Conservation (phyloP, 2,888 invertebrate species). For the Drosophila pseudotalamancana region DNA sequence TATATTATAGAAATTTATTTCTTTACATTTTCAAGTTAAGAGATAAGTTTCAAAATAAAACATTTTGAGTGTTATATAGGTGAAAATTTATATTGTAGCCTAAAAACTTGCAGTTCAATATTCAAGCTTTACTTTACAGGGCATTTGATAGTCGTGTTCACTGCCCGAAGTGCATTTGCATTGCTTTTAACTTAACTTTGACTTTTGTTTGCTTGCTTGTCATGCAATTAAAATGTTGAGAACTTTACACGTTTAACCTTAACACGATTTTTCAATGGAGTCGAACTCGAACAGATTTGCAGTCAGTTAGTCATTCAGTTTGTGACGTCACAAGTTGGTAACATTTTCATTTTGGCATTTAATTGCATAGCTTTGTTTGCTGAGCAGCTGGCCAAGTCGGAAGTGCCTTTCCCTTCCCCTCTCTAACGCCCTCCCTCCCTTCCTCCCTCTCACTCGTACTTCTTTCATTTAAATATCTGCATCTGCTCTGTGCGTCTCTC, state of each 20-base stretch:
- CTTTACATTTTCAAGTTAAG: no score
- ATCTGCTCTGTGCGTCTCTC: neutral
- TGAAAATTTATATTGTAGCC: no score
- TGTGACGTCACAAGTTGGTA: conserved; percentile 45
- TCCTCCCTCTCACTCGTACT: neutral
- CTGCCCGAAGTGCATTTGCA: conserved; percentile 12
- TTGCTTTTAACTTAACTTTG: conserved; percentile 11
- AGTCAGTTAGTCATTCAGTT: conserved; percentile 9
- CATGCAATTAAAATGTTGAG: conserved; percentile 51
- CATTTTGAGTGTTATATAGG: no score
- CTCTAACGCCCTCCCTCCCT: neutral
- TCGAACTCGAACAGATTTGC: neutral
- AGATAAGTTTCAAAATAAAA: no score
- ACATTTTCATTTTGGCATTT: conserved; percentile 22
- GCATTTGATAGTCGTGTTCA: conserved; percentile 13
- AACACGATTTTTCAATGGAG: conserved; percentile 55
- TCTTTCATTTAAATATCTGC: no score
- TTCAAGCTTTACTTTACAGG: neutral
- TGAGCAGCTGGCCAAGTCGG: conserved; percentile 55
- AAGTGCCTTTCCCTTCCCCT: conserved; percentile 31
- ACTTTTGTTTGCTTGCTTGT: conserved; percentile 13
- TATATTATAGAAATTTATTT: no score
- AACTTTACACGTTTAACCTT: conserved; percentile 67
- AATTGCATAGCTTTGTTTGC: conserved; percentile 54
- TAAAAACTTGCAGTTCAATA: no score